Evolutionary conservation across 2,888 invertebrate species (phyloP), one percentile per base, ranked within the genome.

Genomic region (Phyllotreta striolata): DNA sequence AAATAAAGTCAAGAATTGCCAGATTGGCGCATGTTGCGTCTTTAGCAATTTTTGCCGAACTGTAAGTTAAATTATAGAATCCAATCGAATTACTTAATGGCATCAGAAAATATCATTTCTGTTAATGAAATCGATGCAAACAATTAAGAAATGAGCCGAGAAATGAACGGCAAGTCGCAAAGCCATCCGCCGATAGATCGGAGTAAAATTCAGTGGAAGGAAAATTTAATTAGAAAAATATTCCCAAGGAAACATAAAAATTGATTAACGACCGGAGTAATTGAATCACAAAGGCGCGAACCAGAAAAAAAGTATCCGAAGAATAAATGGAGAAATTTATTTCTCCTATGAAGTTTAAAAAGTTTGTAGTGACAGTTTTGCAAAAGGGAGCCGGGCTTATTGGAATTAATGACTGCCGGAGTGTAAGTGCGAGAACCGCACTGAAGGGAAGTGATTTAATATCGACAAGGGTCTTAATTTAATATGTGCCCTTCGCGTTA

Each of bases 181-280:
- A 63, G 14, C 41, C 61, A 41, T 39, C 56, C 61, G 63, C 64
- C 49, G 65, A 66, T 65, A 60, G 60, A 68, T 68, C 51, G 51
- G 41, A 56, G 62, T 37, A 64, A 69, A 66, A 67, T 65, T 41
- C 66, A 67, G 58, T 64, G 62, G 70, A 70, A 64, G 64, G 63
- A 68, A 70, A 78, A 78, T 79, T 79, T 79, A 79, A 79, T 80
- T 80, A 78, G 69, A 73, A 75, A 75, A 77, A 78, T 78, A 77
- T 77, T 77, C 76, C 77, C 78, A 78, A 78, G 77, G 79, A 80
- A 79, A 78, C 78, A 79, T 78, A 80, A 78, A 79, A 77, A 79
- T 80, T 81, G 81, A 81, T 80, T 80, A 81, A 81, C 81, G 80
- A 78, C 75, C 72, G 74, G 74, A 72, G 78, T 79, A 81, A 81